Percentiles rank a stretch among this genome's conserved stretches.
Conservation (phyloP, 2,797 vertebrate genomes). For the Mormyrus hasselquistii region DNA sequence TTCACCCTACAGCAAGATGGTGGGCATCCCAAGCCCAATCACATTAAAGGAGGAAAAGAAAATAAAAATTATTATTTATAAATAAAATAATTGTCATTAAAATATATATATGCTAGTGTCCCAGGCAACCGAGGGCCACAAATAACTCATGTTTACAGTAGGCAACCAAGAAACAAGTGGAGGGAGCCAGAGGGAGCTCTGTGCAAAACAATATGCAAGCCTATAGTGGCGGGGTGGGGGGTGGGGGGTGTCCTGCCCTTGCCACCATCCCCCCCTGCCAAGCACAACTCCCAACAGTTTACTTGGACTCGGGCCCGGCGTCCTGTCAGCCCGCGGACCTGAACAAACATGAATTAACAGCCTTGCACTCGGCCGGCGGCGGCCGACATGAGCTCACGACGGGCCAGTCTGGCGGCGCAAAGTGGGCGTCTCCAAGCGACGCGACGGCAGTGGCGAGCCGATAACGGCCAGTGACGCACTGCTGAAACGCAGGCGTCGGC, state of each 20-base stretch:
- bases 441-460: not conserved
- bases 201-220: not conserved
- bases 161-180: not conserved
- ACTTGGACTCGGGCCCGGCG: not conserved
- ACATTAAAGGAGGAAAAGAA: not conserved
- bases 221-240: not conserved
- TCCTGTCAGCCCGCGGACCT: not conserved
- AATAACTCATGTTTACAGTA: not conserved
- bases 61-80: no score
- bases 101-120: not conserved
- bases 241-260: not conserved
- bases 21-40: not conserved
- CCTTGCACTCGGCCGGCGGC: not conserved
- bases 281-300: not conserved
- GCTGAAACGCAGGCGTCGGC: not conserved
- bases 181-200: not conserved
- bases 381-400: not conserved
- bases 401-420: not conserved
- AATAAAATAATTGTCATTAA: no score
- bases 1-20: not conserved
- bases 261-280: not conserved
- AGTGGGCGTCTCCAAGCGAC: not conserved
- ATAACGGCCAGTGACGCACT: not conserved
- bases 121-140: not conserved
- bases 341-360: not conserved